Evolutionary conservation across 2,888 invertebrate genomes (phyloP).

Genomic region (Metopia argyrocephala): DNA sequence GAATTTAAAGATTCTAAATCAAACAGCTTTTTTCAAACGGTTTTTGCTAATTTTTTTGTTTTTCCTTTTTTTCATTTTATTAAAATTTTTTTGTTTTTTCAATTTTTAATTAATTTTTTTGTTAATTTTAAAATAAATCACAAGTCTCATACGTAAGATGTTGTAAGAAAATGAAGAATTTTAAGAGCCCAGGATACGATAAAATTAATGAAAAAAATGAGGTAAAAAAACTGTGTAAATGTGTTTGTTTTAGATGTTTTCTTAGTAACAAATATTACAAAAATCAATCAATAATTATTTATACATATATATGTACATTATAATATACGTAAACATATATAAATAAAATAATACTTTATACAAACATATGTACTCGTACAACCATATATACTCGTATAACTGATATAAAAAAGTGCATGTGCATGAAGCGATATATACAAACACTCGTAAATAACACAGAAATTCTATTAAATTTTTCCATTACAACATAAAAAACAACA

Average conservation of each 20-base stretch:
- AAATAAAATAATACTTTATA: no score
- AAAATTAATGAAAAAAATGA: constrained; percentile 1
- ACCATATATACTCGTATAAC: background rate
- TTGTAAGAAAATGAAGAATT: constrained; percentile 27
- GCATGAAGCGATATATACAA: constrained; percentile 41
- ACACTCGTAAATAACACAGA: background rate
- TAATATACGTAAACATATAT: background rate
- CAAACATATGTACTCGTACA: background rate
- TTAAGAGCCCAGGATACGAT: constrained; percentile 49
- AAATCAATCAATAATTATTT: constrained; percentile 7
- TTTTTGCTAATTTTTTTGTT: background rate
- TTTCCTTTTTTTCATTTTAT: background rate
- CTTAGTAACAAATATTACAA: constrained; percentile 15
- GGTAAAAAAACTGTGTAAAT: constrained; percentile 51
- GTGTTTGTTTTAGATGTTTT: constrained; percentile 60
- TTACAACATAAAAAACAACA: background rate
- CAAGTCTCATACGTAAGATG: constrained; percentile 60
- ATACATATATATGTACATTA: background rate
- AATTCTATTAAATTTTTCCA: background rate
- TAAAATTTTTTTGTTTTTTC: constrained; percentile 24
- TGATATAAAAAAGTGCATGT: constrained; percentile 43
- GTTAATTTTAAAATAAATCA: constrained; percentile 48
- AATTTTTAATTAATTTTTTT: constrained; percentile 29
- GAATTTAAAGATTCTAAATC: background rate
- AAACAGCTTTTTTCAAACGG: constrained; percentile 42